Evolutionary conservation across 2,888 invertebrate genomes (phyloP).

Genomic region (Trichacis sp.): DNA sequence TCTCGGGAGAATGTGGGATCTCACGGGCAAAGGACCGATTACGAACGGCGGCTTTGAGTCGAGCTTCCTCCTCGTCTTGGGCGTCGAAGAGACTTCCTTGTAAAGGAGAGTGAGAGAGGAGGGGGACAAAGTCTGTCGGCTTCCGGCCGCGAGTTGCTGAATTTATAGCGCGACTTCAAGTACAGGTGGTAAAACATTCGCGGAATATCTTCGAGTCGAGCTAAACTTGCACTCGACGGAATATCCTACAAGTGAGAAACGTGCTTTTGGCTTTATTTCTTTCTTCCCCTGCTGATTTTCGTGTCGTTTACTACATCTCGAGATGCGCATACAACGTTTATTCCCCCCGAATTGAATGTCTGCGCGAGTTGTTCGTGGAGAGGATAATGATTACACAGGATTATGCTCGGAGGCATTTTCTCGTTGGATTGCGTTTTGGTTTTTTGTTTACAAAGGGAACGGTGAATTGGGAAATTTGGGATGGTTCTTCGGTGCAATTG

Average conservation of each 20-base stretch:
- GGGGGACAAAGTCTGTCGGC: slow-evolving; percentile 27
- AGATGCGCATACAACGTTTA: too few species aligned
- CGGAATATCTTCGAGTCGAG: neutral
- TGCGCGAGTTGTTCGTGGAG: too few species aligned
- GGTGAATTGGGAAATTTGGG: too few species aligned
- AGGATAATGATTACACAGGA: too few species aligned
- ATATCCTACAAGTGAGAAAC: neutral
- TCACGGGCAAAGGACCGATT: slow-evolving; percentile 4
- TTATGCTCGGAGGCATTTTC: too few species aligned
- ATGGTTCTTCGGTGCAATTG: too few species aligned
- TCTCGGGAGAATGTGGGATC: slow-evolving; percentile 4
- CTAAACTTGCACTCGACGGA: neutral
- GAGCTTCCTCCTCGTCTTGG: slow-evolving; percentile 18
- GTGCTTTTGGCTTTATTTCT: neutral
- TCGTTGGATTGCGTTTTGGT: too few species aligned
- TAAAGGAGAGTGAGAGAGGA: too few species aligned
- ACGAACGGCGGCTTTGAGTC: neutral
- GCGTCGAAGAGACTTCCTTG: slow-evolving; percentile 14
- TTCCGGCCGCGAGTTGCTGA: slow-evolving; percentile 9
- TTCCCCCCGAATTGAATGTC: too few species aligned
- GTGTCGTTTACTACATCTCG: neutral
- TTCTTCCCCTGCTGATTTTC: neutral
- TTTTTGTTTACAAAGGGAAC: too few species aligned
- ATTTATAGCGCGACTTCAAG: slow-evolving; percentile 2
- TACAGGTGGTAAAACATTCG: slow-evolving; percentile 2